phyloP scores from a whole-genome alignment of 2,888 invertebrate genomes.

The Drosophila mulleri region DNA sequence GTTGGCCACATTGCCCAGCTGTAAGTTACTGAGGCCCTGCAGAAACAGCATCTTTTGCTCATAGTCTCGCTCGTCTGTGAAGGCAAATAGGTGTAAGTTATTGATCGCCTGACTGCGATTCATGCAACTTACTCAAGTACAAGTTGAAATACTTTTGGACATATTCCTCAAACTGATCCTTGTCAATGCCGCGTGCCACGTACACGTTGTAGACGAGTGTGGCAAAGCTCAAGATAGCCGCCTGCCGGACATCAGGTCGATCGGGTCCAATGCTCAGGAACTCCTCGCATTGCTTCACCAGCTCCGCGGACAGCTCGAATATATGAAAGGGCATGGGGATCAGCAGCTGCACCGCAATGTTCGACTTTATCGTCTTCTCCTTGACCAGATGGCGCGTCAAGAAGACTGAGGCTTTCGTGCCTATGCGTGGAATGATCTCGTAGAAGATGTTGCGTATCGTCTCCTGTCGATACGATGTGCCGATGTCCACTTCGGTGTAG shows the following conservation, averaged over 20 bases:
- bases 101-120: background rate
- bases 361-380: constrained; percentile 88
- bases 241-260: constrained; percentile 87
- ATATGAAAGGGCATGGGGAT: constrained; percentile 90
- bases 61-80: constrained; percentile 88
- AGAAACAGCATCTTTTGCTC: constrained; percentile 90
- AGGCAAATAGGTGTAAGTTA: background rate
- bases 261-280: constrained; percentile 85
- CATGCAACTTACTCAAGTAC: constrained; percentile 87
- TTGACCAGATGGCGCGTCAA: constrained; percentile 89
- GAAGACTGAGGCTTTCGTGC: constrained; percentile 88
- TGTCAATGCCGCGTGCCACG: constrained; percentile 86
- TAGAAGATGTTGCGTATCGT: constrained; percentile 90
- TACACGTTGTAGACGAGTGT: constrained; percentile 89
- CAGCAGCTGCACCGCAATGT: constrained; percentile 88
- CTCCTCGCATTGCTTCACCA: constrained; percentile 87
- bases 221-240: constrained; percentile 89
- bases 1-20: constrained; percentile 86
- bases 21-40: constrained; percentile 89
- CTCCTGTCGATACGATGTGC: constrained; percentile 91
- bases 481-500: constrained; percentile 87
- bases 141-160: constrained; percentile 90
- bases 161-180: constrained; percentile 89
- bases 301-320: constrained; percentile 86
- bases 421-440: constrained; percentile 89